phyloP scores from a whole-genome alignment of 2,888 invertebrate genomes.

The Lysandra bellargus region DNA sequence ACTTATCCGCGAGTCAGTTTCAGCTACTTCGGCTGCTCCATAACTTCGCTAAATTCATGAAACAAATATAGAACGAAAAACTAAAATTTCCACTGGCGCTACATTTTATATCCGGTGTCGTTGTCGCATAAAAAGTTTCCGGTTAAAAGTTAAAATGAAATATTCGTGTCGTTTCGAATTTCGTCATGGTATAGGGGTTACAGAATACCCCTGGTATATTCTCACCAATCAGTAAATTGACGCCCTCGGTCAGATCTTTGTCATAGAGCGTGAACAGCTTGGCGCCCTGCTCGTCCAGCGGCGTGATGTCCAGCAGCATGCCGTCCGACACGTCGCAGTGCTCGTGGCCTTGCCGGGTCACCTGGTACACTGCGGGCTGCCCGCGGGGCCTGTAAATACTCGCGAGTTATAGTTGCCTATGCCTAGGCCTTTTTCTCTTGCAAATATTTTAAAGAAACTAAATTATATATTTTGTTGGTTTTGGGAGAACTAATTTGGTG shows the following conservation, averaged over 20 bases:
- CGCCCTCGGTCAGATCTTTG: slow-evolving; percentile 86
- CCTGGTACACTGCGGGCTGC: slow-evolving; percentile 84
- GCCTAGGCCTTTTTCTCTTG: background rate
- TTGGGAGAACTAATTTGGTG: too few species aligned
- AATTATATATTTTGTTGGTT: too few species aligned
- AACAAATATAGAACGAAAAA: background rate
- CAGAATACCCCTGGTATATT: background rate
- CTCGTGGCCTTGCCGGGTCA: slow-evolving; percentile 85
- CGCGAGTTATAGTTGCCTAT: background rate
- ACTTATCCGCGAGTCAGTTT: slow-evolving; percentile 15
- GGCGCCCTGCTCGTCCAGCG: slow-evolving; percentile 82
- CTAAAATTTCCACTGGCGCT: background rate
- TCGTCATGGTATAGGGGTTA: background rate
- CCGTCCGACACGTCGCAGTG: slow-evolving; percentile 87
- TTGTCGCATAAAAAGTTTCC: background rate
- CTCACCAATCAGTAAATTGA: slow-evolving; percentile 85
- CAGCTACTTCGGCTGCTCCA: slow-evolving; percentile 9
- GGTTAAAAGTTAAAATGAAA: background rate
- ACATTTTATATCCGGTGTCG: slow-evolving; percentile 9
- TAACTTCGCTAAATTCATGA: slow-evolving; percentile 7
- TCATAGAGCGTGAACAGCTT: slow-evolving; percentile 86
- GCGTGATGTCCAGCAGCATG: slow-evolving; percentile 85
- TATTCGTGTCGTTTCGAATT: background rate
- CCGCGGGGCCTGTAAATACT: slow-evolving; percentile 53
- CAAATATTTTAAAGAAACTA: too few species aligned